These are phyloP conservation scores for Electrona antarctica DNA, from an alignment of 2,113 vertebrate genomes.

Conservation along the genomic window DNA sequence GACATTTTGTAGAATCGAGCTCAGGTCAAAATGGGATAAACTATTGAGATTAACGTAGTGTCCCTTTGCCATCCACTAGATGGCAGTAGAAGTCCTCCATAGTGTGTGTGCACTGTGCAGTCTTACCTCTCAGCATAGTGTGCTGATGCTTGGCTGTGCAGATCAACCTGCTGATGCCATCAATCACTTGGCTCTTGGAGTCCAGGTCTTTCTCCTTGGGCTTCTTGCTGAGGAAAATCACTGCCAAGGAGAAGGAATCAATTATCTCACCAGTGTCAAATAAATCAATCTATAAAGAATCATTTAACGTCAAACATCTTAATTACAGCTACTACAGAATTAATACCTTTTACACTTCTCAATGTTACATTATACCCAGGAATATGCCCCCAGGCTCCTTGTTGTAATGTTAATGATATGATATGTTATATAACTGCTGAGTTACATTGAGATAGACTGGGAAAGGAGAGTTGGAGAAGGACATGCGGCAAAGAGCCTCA, in stretches of 20 bases:
- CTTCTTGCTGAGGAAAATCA: conserved; percentile 92
- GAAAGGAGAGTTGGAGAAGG: too few species aligned
- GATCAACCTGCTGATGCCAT: conserved; percentile 91
- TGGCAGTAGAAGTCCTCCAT: conserved; percentile 37
- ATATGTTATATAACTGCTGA: neutral
- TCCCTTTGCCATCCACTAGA: conserved; percentile 31
- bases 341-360: too few species aligned
- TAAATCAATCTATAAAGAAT: neutral
- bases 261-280: too few species aligned
- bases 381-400: too few species aligned
- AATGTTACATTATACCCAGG: too few species aligned
- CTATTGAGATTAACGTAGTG: too few species aligned
- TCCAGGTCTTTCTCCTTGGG: conserved; percentile 90
- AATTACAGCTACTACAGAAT: conserved; percentile 65
- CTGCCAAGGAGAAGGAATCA: conserved; percentile 53
- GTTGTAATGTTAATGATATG: conserved; percentile 54
- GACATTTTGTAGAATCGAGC: too few species aligned
- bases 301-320: conserved; percentile 2
- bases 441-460: too few species aligned
- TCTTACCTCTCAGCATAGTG: conserved; percentile 88
- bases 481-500: too few species aligned
- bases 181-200: conserved; percentile 90
- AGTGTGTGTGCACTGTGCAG: neutral
- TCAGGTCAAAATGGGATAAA: too few species aligned
- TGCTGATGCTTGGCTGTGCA: conserved; percentile 93